phyloP scores from a whole-genome alignment of 2,888 invertebrate genomes.

The Athalia circularis region DNA sequence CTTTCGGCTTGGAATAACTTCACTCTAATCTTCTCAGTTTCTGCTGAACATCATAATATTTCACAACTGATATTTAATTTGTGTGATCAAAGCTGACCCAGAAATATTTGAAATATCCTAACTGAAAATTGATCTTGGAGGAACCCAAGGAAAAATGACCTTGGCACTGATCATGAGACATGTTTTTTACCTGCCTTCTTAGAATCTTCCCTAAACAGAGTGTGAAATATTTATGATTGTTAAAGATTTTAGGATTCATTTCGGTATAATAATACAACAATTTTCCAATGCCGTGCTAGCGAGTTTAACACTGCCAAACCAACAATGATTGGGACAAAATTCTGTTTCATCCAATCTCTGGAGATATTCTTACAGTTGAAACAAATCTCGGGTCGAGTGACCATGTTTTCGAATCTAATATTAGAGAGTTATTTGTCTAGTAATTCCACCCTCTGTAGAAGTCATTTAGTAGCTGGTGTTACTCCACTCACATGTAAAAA shows the following conservation, averaged over 20 bases:
- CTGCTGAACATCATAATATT: background rate
- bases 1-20: constrained; percentile 10
- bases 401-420: constrained; percentile 6
- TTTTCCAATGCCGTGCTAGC: constrained; percentile 1
- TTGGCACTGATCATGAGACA: too few species aligned
- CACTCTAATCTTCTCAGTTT: background rate
- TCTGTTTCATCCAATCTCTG: background rate
- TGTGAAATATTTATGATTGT: background rate
- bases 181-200: background rate
- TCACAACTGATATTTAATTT: background rate
- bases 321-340: background rate
- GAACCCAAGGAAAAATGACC: too few species aligned
- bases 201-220: background rate
- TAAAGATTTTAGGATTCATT: background rate
- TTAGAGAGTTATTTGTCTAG: background rate
- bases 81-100: too few species aligned
- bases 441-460: background rate
- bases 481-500: background rate
- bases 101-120: too few species aligned
- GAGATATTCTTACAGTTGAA: background rate
- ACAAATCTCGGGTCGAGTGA: constrained; percentile 24
- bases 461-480: constrained; percentile 18
- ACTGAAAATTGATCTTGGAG: too few species aligned
- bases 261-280: background rate
- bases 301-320: constrained; percentile 26